Evolutionary conservation across 2,113 vertebrate genomes (phyloP).

Genomic region (Serinus canaria): DNA sequence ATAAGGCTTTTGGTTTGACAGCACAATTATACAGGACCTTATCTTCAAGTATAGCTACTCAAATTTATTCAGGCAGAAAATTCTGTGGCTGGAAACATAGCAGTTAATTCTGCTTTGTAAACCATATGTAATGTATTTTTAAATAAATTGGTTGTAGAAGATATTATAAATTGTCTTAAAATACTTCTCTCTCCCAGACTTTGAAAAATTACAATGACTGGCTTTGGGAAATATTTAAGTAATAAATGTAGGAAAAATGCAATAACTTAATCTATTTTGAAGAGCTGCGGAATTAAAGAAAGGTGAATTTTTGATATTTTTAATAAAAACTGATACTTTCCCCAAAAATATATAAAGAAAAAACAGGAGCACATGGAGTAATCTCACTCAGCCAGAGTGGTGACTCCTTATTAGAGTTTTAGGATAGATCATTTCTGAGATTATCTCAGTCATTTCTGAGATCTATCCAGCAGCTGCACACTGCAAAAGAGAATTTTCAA

Average conservation of each 20-base stretch:
- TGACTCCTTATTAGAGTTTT: background rate
- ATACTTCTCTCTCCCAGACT: background rate
- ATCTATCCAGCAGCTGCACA: background rate
- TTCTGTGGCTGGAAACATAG: background rate
- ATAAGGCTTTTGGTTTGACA: background rate
- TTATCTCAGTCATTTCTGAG: background rate
- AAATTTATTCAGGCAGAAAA: background rate
- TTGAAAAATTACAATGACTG: background rate
- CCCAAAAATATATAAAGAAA: background rate
- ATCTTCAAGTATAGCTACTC: background rate
- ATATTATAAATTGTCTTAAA: background rate
- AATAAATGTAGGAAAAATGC: background rate
- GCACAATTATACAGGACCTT: background rate
- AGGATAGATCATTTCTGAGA: no score
- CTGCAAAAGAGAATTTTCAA: background rate
- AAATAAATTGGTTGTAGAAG: background rate
- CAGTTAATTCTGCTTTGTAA: background rate
- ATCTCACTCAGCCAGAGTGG: background rate
- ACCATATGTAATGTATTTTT: fast-evolving
- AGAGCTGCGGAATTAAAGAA: background rate
- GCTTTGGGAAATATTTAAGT: background rate
- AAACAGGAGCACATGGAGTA: background rate
- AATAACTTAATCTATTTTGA: background rate
- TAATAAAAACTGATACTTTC: background rate
- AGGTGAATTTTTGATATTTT: background rate